phyloP scores from a whole-genome alignment of 2,888 invertebrate genomes.

The Syritta pipiens region DNA sequence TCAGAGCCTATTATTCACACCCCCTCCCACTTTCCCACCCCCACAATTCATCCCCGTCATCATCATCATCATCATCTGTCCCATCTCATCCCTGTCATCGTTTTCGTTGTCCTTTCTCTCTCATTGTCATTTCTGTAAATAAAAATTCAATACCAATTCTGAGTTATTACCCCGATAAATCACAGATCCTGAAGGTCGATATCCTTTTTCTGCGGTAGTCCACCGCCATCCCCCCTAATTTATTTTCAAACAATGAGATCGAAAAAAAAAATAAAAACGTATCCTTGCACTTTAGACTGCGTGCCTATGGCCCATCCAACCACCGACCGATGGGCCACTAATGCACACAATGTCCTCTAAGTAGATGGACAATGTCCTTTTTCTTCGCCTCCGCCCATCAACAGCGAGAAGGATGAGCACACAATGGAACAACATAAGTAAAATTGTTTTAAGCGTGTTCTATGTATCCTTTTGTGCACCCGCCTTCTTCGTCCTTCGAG shows the following conservation, averaged over 20 bases:
- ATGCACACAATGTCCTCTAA: slow-evolving; percentile 55
- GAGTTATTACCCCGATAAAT: slow-evolving; percentile 65
- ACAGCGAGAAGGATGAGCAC: slow-evolving; percentile 20
- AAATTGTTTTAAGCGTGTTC: slow-evolving; percentile 49
- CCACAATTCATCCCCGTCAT: neutral
- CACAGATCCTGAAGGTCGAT: slow-evolving; percentile 55
- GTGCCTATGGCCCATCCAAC: slow-evolving; percentile 39
- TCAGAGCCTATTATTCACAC: slow-evolving; percentile 47
- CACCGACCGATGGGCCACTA: slow-evolving; percentile 2
- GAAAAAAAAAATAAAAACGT: neutral
- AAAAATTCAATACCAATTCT: slow-evolving; percentile 64
- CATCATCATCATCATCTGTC: no score
- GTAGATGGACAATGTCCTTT: slow-evolving; percentile 45
- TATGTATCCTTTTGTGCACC: slow-evolving; percentile 27
- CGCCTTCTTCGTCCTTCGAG: neutral
- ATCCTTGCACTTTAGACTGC: slow-evolving; percentile 35
- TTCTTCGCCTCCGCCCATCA: neutral
- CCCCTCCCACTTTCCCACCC: neutral
- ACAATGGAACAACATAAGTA: slow-evolving; percentile 31
- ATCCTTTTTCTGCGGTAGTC: no score
- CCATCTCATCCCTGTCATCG: neutral
- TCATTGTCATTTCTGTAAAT: slow-evolving; percentile 64
- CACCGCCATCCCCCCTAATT: slow-evolving; percentile 12
- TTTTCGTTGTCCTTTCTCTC: neutral
- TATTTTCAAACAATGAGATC: slow-evolving; percentile 32